phyloP scores from a whole-genome alignment of 2,797 vertebrate genomes.

The Dipus sagitta region DNA sequence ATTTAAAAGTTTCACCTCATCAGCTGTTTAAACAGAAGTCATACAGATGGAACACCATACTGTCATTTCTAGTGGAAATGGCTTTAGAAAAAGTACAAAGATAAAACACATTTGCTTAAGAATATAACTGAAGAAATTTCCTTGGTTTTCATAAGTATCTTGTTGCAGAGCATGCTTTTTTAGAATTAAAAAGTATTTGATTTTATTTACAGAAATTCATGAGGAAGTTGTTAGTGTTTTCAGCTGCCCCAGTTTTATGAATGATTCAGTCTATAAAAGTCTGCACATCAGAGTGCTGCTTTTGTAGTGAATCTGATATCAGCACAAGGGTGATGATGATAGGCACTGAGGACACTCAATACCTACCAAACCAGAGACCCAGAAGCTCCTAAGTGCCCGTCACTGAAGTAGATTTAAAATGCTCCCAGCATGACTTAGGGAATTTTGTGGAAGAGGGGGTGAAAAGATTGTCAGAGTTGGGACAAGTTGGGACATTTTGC shows the following conservation, averaged over 20 bases:
- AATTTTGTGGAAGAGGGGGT: too few relatives aligned
- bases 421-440: too few relatives aligned
- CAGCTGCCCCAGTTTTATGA: constrained; percentile 10
- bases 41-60: background rate
- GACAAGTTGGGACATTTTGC: too few relatives aligned
- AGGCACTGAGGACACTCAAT: too few relatives aligned
- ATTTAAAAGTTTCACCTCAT: constrained; percentile 4
- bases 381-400: too few relatives aligned
- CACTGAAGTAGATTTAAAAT: too few relatives aligned
- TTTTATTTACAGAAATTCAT: constrained; percentile 56
- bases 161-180: constrained; percentile 26
- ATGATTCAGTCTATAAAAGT: constrained; percentile 59
- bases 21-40: background rate
- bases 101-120: background rate
- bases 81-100: constrained; percentile 9
- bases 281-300: constrained; percentile 22
- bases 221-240: constrained; percentile 63
- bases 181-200: constrained; percentile 40
- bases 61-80: background rate
- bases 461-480: too few relatives aligned
- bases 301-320: too few relatives aligned
- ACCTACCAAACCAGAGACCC: too few relatives aligned
- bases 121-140: background rate
- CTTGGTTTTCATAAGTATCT: constrained; percentile 48
- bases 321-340: too few relatives aligned